phyloP scores from a whole-genome alignment of 2,113 vertebrate genomes.

The Piaya cayana region DNA sequence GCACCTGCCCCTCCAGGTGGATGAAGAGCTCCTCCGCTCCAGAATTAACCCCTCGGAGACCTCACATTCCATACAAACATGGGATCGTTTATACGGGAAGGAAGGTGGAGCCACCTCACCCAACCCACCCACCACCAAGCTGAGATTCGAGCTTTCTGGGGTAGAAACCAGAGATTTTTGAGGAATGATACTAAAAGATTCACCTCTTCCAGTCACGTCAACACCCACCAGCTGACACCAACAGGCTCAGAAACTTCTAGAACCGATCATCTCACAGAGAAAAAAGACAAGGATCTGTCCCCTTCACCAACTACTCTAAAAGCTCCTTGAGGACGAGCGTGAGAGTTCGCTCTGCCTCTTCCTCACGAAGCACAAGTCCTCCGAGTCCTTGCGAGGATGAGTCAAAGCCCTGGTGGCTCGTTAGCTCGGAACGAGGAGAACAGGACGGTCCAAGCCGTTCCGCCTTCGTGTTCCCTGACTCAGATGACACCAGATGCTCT shows the following conservation, averaged over 20 bases:
- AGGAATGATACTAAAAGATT: not conserved
- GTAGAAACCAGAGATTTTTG: not conserved
- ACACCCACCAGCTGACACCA: not conserved
- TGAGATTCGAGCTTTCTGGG: not conserved
- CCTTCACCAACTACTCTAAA: not conserved
- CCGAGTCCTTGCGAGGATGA: not conserved
- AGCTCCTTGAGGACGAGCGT: accelerated
- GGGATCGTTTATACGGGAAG: not conserved
- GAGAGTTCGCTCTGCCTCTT: accelerated
- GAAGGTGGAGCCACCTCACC: not conserved
- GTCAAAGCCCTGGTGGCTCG: not conserved
- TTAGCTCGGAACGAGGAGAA: not conserved
- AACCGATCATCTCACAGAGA: accelerated
- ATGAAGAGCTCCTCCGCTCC: not conserved
- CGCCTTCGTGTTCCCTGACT: accelerated
- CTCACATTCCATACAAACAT: not conserved
- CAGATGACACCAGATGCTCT: not conserved
- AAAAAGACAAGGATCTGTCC: not conserved
- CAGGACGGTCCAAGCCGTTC: not conserved
- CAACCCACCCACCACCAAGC: too few relatives aligned
- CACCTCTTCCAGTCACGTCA: accelerated
- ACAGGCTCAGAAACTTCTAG: not conserved
- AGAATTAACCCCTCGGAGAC: not conserved
- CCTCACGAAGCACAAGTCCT: not conserved
- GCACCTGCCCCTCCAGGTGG: not conserved